These are phyloP conservation scores for Pungitius pungitius DNA, from an alignment of 2,113 vertebrate genomes.

Conservation along the genomic window DNA sequence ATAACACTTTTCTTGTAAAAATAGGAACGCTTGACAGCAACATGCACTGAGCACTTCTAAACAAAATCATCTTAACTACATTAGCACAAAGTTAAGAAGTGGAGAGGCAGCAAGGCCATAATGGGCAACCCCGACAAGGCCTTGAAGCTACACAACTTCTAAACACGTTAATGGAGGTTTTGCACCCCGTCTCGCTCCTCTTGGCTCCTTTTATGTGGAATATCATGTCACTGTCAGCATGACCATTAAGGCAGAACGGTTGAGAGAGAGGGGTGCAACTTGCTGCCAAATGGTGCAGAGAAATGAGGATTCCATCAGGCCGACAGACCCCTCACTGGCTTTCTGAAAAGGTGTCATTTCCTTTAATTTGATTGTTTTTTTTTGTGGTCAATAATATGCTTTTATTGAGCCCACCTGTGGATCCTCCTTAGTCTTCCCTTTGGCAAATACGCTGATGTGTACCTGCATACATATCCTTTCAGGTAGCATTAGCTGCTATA, in stretches of 20 bases:
- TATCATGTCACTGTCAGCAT: conserved; percentile 76
- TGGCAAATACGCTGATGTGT: conserved; percentile 36
- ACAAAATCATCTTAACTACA: conserved; percentile 22
- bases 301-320: conserved; percentile 79
- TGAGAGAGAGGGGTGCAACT: conserved; percentile 53
- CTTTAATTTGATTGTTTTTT: conserved; percentile 82
- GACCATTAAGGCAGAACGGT: conserved; percentile 75
- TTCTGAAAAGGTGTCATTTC: conserved; percentile 81
- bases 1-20: no score
- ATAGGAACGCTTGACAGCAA: conserved; percentile 16
- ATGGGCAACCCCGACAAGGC: conserved; percentile 58
- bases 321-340: conserved; percentile 74
- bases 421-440: conserved; percentile 39
- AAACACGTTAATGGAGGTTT: conserved; percentile 72
- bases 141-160: conserved; percentile 65
- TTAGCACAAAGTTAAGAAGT: conserved; percentile 39
- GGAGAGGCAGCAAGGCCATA: conserved; percentile 45
- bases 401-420: conserved; percentile 76
- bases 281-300: conserved; percentile 76
- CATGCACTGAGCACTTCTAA: not conserved
- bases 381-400: conserved; percentile 72
- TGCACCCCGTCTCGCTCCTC: conserved; percentile 51
- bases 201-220: conserved; percentile 70
- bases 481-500: conserved; percentile 9
- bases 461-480: conserved; percentile 31